These are phyloP conservation scores for Drosophila meridiana DNA, from an alignment of 2,888 invertebrate species.

Conservation along the genomic window DNA sequence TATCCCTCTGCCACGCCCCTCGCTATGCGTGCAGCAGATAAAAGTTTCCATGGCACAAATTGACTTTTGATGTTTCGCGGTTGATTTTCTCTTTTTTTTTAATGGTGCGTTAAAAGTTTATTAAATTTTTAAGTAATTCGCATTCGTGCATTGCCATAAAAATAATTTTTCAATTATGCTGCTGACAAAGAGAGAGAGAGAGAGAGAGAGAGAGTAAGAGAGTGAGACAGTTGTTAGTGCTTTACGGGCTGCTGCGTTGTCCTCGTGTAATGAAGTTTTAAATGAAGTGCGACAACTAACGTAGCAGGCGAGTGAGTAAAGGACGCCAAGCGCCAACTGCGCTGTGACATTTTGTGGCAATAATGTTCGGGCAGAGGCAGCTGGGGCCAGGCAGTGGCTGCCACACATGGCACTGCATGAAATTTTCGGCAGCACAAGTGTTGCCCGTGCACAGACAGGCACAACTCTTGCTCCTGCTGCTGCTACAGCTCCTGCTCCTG, in stretches of 20 bases:
- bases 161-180: constrained; percentile 76
- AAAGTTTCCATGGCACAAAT: constrained; percentile 74
- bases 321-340: constrained; percentile 61
- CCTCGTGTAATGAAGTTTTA: constrained; percentile 75
- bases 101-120: constrained; percentile 81
- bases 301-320: constrained; percentile 53
- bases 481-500: not conserved
- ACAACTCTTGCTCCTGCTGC: not conserved
- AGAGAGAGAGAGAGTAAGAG: constrained; percentile 10
- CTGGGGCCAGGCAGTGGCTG: constrained; percentile 3
- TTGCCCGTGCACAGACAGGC: constrained; percentile 20
- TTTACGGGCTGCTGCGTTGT: constrained; percentile 32
- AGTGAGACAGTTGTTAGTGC: not conserved
- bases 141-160: constrained; percentile 63
- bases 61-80: constrained; percentile 81
- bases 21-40: constrained; percentile 29
- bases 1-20: constrained; percentile 34
- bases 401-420: constrained; percentile 56
- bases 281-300: constrained; percentile 81
- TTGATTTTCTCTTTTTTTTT: constrained; percentile 66
- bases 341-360: constrained; percentile 76
- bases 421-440: constrained; percentile 76
- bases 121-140: constrained; percentile 74
- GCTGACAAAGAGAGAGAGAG: constrained; percentile 28
- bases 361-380: constrained; percentile 49